Evolutionary conservation across 2,113 vertebrate species (phyloP).

Genomic region (Hippocampus guttulatus): DNA sequence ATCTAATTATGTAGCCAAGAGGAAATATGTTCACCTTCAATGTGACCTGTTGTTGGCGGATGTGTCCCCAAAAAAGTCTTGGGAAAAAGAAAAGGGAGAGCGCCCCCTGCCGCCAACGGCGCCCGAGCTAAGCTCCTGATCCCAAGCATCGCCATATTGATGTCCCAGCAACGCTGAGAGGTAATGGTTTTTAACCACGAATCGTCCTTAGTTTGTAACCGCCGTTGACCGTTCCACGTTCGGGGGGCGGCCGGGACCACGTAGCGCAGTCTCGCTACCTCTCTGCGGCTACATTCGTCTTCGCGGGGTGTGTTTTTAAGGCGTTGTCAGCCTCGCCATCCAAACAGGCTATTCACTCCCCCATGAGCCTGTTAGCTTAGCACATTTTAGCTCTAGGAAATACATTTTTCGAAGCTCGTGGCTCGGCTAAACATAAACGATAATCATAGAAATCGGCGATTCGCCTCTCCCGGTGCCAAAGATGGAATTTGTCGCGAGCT

Average conservation of each 20-base stretch:
- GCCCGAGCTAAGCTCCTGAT: slow-evolving; percentile 65
- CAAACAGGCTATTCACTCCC: slow-evolving; percentile 62
- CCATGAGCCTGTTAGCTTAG: slow-evolving; percentile 60
- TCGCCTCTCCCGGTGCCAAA: background rate
- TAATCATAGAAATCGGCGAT: accelerated
- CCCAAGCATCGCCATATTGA: slow-evolving; percentile 74
- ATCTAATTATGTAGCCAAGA: background rate
- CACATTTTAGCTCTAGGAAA: slow-evolving; percentile 57
- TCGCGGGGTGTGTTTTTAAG: slow-evolving; percentile 60
- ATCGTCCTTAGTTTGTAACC: slow-evolving; percentile 33
- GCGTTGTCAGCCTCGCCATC: slow-evolving; percentile 70
- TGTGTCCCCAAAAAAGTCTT: background rate
- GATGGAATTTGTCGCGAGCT: background rate
- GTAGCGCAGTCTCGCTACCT: slow-evolving; percentile 4
- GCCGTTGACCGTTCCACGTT: background rate
- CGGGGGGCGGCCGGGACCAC: background rate
- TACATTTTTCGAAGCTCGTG: slow-evolving; percentile 29
- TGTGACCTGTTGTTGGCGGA: slow-evolving; percentile 50
- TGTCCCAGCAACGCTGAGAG: slow-evolving; percentile 68
- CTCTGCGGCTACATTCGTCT: slow-evolving; percentile 14
- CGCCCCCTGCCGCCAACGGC: slow-evolving; percentile 60
- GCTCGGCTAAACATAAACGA: background rate
- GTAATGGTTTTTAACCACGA: slow-evolving; percentile 58
- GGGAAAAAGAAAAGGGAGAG: slow-evolving; percentile 43
- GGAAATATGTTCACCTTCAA: slow-evolving; percentile 8